Percentiles rank a stretch among this genome's conserved stretches.
Conservation (phyloP, 92 coral and sea anemone genomes). For the Phenganax marumi region DNA sequence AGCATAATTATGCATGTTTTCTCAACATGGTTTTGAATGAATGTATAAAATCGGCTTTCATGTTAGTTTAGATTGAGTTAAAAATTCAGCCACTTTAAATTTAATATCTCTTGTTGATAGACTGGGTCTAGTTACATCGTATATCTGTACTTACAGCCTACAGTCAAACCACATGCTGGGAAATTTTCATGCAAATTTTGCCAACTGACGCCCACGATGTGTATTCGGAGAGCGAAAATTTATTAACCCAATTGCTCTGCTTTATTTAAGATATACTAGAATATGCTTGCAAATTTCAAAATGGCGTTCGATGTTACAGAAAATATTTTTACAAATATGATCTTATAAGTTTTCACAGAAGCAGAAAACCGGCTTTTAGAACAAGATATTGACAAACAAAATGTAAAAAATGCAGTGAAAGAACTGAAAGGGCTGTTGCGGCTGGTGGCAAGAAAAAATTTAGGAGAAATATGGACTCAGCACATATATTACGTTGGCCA, state of each 20-base stretch:
- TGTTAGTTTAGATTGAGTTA: too few relatives aligned
- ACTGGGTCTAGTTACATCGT: too few relatives aligned
- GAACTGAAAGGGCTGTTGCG: slow-evolving; percentile 12
- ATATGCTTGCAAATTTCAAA: neutral
- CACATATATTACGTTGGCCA: slow-evolving; percentile 33
- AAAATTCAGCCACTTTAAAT: too few relatives aligned
- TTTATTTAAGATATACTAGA: neutral
- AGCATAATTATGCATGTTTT: neutral
- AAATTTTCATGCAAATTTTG: neutral
- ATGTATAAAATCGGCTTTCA: too few relatives aligned
- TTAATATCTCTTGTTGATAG: too few relatives aligned
- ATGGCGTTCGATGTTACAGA: neutral
- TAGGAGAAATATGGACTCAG: slow-evolving; percentile 17
- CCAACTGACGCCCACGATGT: neutral
- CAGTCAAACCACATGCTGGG: neutral
- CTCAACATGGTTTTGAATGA: too few relatives aligned
- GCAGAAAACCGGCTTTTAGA: neutral
- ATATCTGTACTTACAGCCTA: too few relatives aligned
- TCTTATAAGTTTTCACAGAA: neutral
- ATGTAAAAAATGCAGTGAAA: slow-evolving; percentile 7
- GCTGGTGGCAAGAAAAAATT: slow-evolving; percentile 9
- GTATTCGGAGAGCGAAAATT: neutral
- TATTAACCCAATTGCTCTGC: neutral
- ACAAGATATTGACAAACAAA: neutral
- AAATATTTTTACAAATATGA: neutral